A percentile compares a stretch with the other conserved stretches of the same genome.
phyloP scores from a whole-genome alignment of 2,113 vertebrate species.

The Pithys albifrons region DNA sequence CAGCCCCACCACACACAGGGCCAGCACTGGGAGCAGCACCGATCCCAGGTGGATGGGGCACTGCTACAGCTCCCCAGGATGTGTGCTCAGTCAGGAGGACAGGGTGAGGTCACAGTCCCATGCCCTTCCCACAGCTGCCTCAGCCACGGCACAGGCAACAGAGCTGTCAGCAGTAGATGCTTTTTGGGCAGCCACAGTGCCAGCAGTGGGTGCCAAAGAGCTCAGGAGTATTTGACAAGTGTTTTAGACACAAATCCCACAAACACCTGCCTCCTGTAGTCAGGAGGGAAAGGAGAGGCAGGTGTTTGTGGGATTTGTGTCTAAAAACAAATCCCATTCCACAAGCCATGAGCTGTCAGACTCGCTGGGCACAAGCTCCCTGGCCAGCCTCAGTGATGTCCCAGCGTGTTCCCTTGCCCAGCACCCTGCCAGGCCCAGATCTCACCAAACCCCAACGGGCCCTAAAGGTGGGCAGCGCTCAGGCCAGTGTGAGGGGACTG shows the following conservation, averaged over 20 bases:
- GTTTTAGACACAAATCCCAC: neutral
- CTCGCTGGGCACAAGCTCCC: rapidly evolving
- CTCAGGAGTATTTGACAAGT: neutral
- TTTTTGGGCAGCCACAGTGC: neutral
- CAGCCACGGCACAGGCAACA: rapidly evolving
- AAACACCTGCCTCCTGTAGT: rapidly evolving
- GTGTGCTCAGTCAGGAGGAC: neutral
- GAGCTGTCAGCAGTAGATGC: neutral
- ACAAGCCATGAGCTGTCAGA: neutral
- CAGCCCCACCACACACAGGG: rapidly evolving
- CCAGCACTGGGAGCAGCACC: rapidly evolving
- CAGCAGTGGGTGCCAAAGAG: neutral
- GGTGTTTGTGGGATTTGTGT: too few relatives aligned
- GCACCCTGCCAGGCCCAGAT: neutral
- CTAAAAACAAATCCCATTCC: neutral
- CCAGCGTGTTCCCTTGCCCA: rapidly evolving
- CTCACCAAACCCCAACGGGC: neutral
- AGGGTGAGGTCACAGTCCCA: rapidly evolving
- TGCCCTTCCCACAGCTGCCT: neutral
- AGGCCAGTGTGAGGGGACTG: neutral
- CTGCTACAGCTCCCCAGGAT: neutral
- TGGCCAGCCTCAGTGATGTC: neutral
- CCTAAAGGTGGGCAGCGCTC: neutral
- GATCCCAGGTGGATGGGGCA: rapidly evolving
- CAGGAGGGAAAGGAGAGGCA: too few relatives aligned